Evolutionary conservation across 2,888 invertebrate genomes (phyloP), one percentile per base, ranked within the genome.

Genomic region (Byasa hedistus): DNA sequence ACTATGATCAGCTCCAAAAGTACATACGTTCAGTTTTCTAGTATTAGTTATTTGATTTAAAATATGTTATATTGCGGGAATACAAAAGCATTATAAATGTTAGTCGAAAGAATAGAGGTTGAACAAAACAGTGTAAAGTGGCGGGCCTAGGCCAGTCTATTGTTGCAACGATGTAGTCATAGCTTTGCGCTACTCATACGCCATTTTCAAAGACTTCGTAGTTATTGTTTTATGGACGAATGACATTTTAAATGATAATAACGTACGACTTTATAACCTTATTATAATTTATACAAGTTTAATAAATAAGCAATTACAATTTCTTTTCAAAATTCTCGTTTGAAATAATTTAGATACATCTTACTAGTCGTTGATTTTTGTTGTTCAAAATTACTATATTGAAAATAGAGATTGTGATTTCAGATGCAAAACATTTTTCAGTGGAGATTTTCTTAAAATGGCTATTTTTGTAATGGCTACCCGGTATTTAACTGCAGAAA

Each of bases 51-150:
- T 52, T 39, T 24, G 2, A 44, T 59, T 56, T 24, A 3, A 61
- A 57, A 27, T 15, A 39, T 24, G 57, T 19, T 24, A 52, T 39
- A 66, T 19, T 24, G 24, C 21, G 36, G 22, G 17, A 2, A 76
- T 73, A 79, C 78, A 79, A 79, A 74, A 71, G 71, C 62, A 83
- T 84, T 86, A 87, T 87, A 87, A 32, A 87, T 85, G 85, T 82
- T 80, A 82, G 71, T 73, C 74, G 79, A 79, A 86, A 88, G 88
- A 89, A 87, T 86, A 76, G 83, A 77, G 75, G 72, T 77, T 75
- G 85, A 86, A 88, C 87, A 87, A 88, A 86, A 86, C 87, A 76
- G 76, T 75, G 78, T 87, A 84, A 84, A 89, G 89, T 84, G 85
- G 82, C 83, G 84, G 83, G 81, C 73, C 70, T 70, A 69, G 71